Conservation (phyloP, 2,888 invertebrate genomes). For the Spodoptera picta region DNA sequence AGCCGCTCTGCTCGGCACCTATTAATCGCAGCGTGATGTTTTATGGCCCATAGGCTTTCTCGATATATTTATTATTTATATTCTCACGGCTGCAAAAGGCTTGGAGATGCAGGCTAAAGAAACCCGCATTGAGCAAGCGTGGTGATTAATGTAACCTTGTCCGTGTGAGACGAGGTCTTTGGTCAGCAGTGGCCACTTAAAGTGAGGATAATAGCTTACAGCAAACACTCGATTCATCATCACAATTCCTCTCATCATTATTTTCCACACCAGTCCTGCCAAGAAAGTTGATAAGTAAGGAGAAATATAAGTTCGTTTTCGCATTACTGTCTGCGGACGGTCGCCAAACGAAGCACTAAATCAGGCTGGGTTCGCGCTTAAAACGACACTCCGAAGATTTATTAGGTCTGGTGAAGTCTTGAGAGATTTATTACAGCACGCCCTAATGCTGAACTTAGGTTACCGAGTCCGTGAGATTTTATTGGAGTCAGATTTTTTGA, state of each 20-base stretch:
- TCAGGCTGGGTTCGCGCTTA: conserved; percentile 38
- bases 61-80: too few species aligned
- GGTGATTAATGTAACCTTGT: too few species aligned
- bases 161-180: too few species aligned
- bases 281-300: conserved; percentile 10
- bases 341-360: conserved; percentile 28
- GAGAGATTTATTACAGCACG: conserved; percentile 37
- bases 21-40: too few species aligned
- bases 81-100: too few species aligned
- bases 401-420: conserved; percentile 25
- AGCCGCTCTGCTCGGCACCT: too few species aligned
- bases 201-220: too few species aligned
- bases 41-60: too few species aligned
- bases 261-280: background rate
- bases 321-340: conserved; percentile 23
- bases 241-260: background rate
- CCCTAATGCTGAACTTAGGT: conserved; percentile 26
- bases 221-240: too few species aligned
- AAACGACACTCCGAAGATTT: conserved; percentile 46
- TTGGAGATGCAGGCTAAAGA: too few species aligned
- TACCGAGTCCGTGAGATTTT: conserved; percentile 14
- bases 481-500: conserved; percentile 4
- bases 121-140: too few species aligned
- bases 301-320: conserved; percentile 11
- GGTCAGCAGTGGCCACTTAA: too few species aligned